Percentiles rank a stretch among this genome's conserved stretches.
Conservation (phyloP, 2,113 vertebrate genomes). For the Carettochelys insculpta region DNA sequence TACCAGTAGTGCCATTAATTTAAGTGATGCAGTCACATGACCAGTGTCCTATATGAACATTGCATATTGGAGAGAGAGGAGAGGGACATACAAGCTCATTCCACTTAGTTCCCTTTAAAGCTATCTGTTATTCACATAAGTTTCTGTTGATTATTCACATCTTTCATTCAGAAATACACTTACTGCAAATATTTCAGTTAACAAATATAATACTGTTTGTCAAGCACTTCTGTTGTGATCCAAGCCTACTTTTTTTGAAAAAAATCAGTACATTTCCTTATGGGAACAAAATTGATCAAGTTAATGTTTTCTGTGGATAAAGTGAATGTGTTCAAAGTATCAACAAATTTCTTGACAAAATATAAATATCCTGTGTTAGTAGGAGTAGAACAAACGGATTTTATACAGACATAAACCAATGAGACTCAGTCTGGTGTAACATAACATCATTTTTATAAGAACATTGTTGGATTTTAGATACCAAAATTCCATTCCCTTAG, state of each 20-base stretch:
- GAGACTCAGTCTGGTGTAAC: neutral
- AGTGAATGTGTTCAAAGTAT: neutral
- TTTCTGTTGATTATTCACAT: neutral
- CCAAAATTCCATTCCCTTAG: slow-evolving; percentile 2
- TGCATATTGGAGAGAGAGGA: neutral
- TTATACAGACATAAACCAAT: neutral
- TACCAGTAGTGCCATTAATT: neutral
- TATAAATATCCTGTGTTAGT: neutral
- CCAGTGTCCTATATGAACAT: neutral
- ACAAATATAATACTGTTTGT: neutral
- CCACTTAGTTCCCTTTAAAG: neutral
- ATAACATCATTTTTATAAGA: fast-evolving
- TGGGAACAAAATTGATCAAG: neutral
- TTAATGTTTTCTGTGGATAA: neutral
- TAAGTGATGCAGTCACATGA: fast-evolving
- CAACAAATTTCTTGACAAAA: neutral
- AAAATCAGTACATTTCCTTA: neutral
- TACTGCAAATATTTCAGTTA: neutral
- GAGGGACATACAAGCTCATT: neutral
- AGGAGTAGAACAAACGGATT: neutral
- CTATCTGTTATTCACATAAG: neutral
- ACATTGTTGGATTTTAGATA: neutral
- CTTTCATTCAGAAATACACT: neutral
- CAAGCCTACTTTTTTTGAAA: neutral
- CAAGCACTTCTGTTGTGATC: neutral